Percentiles rank a stretch among this genome's conserved stretches.
phyloP scores from a whole-genome alignment of 1,140 invertebrate genomes.

The Linepithema humile region DNA sequence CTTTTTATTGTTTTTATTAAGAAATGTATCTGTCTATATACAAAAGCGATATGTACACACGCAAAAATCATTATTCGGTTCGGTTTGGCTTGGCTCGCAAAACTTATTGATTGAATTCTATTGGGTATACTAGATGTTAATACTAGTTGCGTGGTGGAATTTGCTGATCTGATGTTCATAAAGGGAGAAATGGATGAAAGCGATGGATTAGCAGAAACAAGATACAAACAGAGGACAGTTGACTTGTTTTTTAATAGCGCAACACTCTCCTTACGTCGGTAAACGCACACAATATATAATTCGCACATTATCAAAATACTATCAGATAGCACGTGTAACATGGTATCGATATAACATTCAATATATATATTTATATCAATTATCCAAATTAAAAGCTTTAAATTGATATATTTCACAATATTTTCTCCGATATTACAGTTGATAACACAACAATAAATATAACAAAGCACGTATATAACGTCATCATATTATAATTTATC shows the following conservation, averaged over 20 bases:
- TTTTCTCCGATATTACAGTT: conserved; percentile 47
- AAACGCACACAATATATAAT: conserved; percentile 38
- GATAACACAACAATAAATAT: conserved; percentile 40
- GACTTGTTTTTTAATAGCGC: conserved; percentile 13
- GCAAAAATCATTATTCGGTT: neutral
- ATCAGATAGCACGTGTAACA: conserved; percentile 39
- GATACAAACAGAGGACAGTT: neutral
- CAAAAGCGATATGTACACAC: neutral
- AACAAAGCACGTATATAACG: conserved; percentile 12
- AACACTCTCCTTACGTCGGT: conserved; percentile 37
- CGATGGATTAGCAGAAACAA: neutral
- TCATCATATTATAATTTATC: conserved; percentile 41
- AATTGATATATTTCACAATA: conserved; percentile 34
- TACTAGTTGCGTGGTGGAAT: neutral
- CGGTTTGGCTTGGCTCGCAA: neutral
- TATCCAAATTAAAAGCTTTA: conserved; percentile 58
- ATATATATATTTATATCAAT: too few species aligned
- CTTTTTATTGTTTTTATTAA: neutral
- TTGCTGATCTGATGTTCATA: neutral
- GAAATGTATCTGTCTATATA: neutral
- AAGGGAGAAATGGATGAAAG: neutral
- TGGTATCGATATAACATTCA: conserved; percentile 50
- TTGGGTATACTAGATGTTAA: neutral
- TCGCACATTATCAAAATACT: conserved; percentile 69
- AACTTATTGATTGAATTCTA: neutral